Base-by-base conservation (phyloP, 2,888 invertebrate species). In the Noctua fimbriata region DNA sequence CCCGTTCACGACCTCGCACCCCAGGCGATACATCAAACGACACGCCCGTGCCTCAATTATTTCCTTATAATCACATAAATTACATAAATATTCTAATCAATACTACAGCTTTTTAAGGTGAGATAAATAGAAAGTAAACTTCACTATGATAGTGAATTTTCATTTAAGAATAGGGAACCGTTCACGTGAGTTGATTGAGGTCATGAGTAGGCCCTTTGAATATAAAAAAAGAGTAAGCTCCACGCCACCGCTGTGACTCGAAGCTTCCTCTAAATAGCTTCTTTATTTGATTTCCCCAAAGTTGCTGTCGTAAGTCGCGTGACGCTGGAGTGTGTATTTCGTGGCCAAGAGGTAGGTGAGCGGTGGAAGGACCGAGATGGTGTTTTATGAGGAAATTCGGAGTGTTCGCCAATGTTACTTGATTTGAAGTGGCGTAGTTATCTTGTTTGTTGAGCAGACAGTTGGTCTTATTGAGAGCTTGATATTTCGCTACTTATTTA, bases 381-480 rank as follows among this genome's bases (percentile, higher is more conserved):
- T 41, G 55, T 70, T 87, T 87, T 84, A 87, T 66, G 73, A 73
- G 44, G 16, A 58, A 75, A 60, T 73, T 55, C 18, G 16, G 52
- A 72, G 65, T 44, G 69, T 24, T 65, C 63, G 49, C 69, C 49
- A 74, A 72, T 66, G 74, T 77, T 49, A 28, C 69, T 83, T 3
- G 60, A 58, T 76, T 73, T 67, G 41, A 69, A 78, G 65, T 63
- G 63, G 16, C 21, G 49, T 47, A 58, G 69, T 75, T 84, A 87
- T 73, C 74, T 70, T 78, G 74, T 83, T 69, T 58, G 44, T 67
- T 41, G 66, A 28, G 58, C 32, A 60, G 32, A 69, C 49, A 81
- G 71, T 71, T 47, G 74, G 44, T 60, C 47, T 73, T 82, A 70
- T 73, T 86, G 28, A 63, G 73, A 73, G 65, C 12, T 73, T 69